Base-by-base conservation (phyloP, 2,113 vertebrate species). In the Hippocampus mohnikei region DNA sequence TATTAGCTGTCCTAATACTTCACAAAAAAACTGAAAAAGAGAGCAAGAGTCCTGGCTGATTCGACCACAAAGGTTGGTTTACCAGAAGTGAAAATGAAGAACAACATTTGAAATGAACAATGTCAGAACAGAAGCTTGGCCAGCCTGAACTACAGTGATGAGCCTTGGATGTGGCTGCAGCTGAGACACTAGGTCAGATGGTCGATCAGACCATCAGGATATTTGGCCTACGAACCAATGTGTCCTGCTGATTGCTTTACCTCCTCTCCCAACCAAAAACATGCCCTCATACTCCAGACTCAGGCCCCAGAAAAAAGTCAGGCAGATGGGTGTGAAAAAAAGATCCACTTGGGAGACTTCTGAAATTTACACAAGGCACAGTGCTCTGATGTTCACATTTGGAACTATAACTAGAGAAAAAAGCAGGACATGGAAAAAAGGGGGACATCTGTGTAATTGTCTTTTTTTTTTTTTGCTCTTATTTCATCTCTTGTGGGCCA, bases 401-500 rank as follows among this genome's bases (percentile, higher is more conserved):
- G 76, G 82, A 90, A 84, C 62, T 65, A 67, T 58, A 66, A 75
- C 48, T 42, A 29, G 46, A 76, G 64, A 71, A 73, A 82, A 81
- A 82, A 81, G 81, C 79, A 75, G 68, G 52, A 69, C 6, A 4
- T 37, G 67, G 75, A 73, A 69, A 82, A 83, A 85, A 79, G 78
- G 66, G 59, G 80, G 85, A 84, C 86, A 89, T 88, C 82, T 88
- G 83, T 88, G 88, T 71, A 53, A 74, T 85, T 90, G 79, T n/a
- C 1, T n/a, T 60, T 55, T 60, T 62, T 40, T 0, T 33, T 44
- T 64, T 12, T 18, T 27, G 13, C 77, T 87, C 83, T 81, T 75
- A 85, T 85, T 88, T 87, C 80, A 73, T 86, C 80, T 90, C 85
- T 85, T 77, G 85, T 85, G 86, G 80, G 85, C 85, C 70, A 78